Evolutionary conservation across 2,113 vertebrate species (phyloP).

Genomic region (Malurus cyaneus): DNA sequence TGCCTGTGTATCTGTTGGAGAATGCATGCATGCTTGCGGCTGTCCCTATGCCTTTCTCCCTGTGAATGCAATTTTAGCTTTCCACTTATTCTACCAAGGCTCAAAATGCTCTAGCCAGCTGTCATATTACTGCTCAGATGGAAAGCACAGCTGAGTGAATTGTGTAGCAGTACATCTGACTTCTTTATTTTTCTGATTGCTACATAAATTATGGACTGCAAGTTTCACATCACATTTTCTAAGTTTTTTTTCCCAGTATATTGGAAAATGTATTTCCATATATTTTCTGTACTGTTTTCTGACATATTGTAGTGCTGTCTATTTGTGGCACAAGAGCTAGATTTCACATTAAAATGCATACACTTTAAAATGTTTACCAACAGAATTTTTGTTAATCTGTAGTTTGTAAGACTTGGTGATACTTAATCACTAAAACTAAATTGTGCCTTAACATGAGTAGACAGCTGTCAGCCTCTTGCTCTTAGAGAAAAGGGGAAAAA

Average conservation of each 20-base stretch:
- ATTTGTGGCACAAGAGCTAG: not conserved
- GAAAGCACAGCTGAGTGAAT: not conserved
- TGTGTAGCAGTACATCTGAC: not conserved
- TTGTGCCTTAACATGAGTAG: not conserved
- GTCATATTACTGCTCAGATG: not conserved
- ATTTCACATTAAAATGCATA: not conserved
- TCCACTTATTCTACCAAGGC: not conserved
- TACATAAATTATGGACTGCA: not conserved
- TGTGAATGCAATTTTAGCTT: not conserved
- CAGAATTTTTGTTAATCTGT: not conserved
- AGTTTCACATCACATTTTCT: not conserved
- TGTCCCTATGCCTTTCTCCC: not conserved
- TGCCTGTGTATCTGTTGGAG: fast-evolving
- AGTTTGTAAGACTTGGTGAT: not conserved
- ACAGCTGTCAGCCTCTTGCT: not conserved
- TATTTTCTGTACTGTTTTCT: not conserved
- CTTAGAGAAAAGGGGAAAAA: not conserved
- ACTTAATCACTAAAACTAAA: not conserved
- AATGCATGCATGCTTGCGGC: fast-evolving
- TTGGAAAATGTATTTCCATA: not conserved
- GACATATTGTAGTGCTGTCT: not conserved
- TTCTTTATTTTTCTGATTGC: not conserved
- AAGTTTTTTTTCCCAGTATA: not conserved
- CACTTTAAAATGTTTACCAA: not conserved
- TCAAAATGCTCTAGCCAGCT: not conserved